Percentiles rank a stretch among this genome's conserved stretches.
Conservation (phyloP, 1,140 invertebrate genomes). For the Ips typographus region DNA sequence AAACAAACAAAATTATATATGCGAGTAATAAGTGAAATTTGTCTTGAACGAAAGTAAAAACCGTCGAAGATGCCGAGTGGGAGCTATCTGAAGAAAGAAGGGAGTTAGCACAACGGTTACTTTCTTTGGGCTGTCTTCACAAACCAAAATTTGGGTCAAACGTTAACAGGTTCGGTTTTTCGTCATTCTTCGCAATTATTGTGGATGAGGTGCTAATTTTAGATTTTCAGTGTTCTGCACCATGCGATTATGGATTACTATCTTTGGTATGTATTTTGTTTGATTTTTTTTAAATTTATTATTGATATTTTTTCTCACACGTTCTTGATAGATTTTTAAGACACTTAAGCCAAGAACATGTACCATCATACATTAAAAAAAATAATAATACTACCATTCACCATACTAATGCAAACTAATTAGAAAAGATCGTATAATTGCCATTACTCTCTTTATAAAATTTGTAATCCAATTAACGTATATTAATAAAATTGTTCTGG, state of each 20-base stretch:
- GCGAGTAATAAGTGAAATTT: slow-evolving; percentile 45
- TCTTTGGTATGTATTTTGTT: slow-evolving; percentile 36
- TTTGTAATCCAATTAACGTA: not conserved
- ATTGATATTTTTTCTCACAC: too few species aligned
- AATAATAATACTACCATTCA: not conserved
- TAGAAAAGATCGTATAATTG: too few species aligned
- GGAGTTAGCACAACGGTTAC: slow-evolving; percentile 46
- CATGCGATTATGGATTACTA: slow-evolving; percentile 44
- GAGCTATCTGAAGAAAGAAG: slow-evolving; percentile 48
- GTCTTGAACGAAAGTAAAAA: slow-evolving; percentile 50
- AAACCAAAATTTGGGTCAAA: slow-evolving; percentile 48
- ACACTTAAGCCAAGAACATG: not conserved
- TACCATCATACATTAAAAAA: not conserved
- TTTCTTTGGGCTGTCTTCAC: slow-evolving; percentile 49
- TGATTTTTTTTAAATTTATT: too few species aligned
- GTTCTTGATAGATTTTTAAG: too few species aligned
- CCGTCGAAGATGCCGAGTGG: slow-evolving; percentile 44
- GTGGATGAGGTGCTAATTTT: slow-evolving; percentile 40
- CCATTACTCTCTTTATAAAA: too few species aligned
- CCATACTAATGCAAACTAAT: not conserved
- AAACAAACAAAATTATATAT: slow-evolving; percentile 33
- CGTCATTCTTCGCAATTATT: slow-evolving; percentile 17
- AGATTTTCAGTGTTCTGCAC: slow-evolving; percentile 37
- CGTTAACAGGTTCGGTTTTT: slow-evolving; percentile 43
- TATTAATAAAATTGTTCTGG: not conserved